These are phyloP conservation scores for Gorsachius magnificus DNA, from an alignment of 2,797 vertebrate species.

Conservation along the genomic window DNA sequence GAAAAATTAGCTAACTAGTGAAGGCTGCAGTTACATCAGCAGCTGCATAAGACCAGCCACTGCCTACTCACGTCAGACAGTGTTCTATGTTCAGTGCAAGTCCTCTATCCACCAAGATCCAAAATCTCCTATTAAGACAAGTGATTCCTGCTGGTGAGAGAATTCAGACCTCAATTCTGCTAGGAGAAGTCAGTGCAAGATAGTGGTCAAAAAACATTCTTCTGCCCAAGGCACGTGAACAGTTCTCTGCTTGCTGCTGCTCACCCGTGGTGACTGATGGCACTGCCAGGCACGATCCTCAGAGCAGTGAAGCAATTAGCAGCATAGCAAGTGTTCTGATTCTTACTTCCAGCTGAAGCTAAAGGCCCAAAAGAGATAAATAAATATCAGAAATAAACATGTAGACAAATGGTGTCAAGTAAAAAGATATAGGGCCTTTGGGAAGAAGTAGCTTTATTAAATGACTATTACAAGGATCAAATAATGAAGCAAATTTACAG, in stretches of 20 bases:
- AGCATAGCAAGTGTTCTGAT: not conserved
- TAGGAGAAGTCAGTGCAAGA: not conserved
- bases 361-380: not conserved
- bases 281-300: not conserved
- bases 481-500: not conserved
- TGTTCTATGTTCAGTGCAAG: not conserved
- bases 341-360: not conserved
- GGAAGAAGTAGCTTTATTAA: not conserved
- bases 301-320: not conserved
- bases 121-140: not conserved
- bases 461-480: not conserved
- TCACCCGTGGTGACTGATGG: not conserved
- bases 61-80: not conserved
- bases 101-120: not conserved
- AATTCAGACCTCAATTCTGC: not conserved
- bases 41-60: not conserved
- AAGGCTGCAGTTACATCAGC: not conserved
- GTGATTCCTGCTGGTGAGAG: not conserved
- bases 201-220: not conserved
- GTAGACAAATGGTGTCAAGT: not conserved
- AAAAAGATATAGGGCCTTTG: not conserved
- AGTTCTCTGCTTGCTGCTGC: not conserved
- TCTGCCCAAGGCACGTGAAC: not conserved
- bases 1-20: not conserved
- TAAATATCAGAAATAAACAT: not conserved